Base-by-base conservation (phyloP, 2,113 vertebrate species). In the Spheniscus mendiculus region DNA sequence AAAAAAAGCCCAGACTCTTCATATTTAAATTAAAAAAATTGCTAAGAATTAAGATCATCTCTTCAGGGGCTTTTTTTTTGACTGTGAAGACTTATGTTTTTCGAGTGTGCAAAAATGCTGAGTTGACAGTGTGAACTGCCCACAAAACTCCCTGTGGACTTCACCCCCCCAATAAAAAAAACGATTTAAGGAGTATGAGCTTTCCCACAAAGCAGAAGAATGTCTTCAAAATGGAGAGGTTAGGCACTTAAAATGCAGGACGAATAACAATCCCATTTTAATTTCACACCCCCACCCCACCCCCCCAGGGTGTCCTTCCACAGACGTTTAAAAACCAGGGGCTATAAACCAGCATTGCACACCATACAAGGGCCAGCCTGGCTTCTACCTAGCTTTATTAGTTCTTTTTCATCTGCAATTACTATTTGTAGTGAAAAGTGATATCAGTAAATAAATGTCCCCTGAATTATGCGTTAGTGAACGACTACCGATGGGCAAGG, bases 171-270 rank as follows among this genome's bases (percentile, higher is more conserved):
- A 30, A 9, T 10, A 49, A 89, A 89, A 81, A 36, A 16, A 36
- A 76, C 2, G 5, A 73, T 73, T 89, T 91, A 73, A 70, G 53
- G 50, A 93, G 21, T n/a, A 77, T 21, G 21, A 96, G 87, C 74
- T 91, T 96, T 95, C 93, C 87, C 91, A 96, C 93, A 93, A 95
- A 93, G 78, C 84, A 91, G 40, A 85, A 90, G 34, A 47, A 86
- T 71, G 26, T 36, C 82, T 90, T 91, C 87, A 93, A 73, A 95
- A 80, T 30, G 5, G 53, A 95, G 62, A 95, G 71, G 66, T 85
- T 94, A 87, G 67, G 42, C 71, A 66, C 74, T 91, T 93, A 90
- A 90, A 82, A 94, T 66, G 32, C 93, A 93, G 50, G 52, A 55
- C 3, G 5, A 87, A 40, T 74, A 93, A 93, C 62, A 89, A 93